Evolutionary conservation across 2,113 vertebrate genomes (phyloP), one percentile per base, ranked within the genome.

Genomic region (Climacteris rufus): DNA sequence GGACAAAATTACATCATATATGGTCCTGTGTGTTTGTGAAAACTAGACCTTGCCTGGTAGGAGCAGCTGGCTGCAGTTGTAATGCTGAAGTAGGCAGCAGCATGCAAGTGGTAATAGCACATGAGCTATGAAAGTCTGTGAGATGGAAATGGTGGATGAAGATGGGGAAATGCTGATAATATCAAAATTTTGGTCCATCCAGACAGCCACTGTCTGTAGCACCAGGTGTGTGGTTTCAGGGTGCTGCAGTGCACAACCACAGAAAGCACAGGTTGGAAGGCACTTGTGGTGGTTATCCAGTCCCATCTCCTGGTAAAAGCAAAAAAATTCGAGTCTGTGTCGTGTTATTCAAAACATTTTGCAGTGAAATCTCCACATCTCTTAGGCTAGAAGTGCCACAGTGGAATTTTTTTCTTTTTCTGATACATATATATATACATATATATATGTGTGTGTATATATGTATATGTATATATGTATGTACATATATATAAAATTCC

Each of bases 21-120:
- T 13, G 6, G 19, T 49, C 25, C 22, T 30, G 3, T 40, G 10
- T n/a, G 5, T 28, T 13, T 37, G 1, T 52, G 25, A 66, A 56
- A 87, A 59, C 1, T 6, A 81, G 39, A 54, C 25, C 13, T 59
- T 68, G 33, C 5, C 25, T 66, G 15, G 4, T 23, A 83, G 18
- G 9, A 83, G 30, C 33, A 76, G 28, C 21, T 60, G 40, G 3
- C 13, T 87, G 15, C 23, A 22, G 7, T 21, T 71, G n/a, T 28
- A 83, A 22, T 54, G 15, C 21, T 89, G 23, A 42, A 60, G 23
- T 2, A 4, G 10, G 28, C 13, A 69, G 11, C 27, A 65, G 6
- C 11, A 6, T 20, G 11, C 8, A 77, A 49, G 15, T 0, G 1
- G 7, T 39, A 50, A n/a, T 10, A 66, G 20, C 4, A 52, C 7